phyloP scores from a whole-genome alignment of 1,140 invertebrate genomes.

The Chrysomallon squamiferum region DNA sequence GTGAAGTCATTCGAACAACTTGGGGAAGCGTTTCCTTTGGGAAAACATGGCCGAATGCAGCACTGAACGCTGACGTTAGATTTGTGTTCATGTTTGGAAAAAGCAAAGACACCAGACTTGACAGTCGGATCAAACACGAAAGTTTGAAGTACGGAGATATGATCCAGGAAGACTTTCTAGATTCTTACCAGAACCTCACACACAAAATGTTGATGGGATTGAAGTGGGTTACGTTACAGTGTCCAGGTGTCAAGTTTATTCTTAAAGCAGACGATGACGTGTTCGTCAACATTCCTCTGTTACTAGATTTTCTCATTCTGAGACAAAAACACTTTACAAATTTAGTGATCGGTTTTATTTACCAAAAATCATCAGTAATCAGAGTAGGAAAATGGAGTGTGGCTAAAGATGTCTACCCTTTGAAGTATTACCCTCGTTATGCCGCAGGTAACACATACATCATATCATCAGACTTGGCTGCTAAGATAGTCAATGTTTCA shows the following conservation, averaged over 20 bases:
- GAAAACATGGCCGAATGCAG: background rate
- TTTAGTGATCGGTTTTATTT: conserved; percentile 11
- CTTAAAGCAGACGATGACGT: conserved; percentile 67
- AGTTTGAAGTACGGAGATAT: conserved; percentile 70
- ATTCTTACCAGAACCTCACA: conserved; percentile 83
- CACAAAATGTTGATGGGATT: conserved; percentile 84
- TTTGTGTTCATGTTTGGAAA: background rate
- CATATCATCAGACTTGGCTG: conserved; percentile 35
- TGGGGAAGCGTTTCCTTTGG: background rate
- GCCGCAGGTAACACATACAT: conserved; percentile 47
- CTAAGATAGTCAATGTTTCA: conserved; percentile 34
- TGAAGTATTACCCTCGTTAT: conserved; percentile 40
- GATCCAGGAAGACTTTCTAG: conserved; percentile 78
- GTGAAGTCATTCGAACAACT: conserved; percentile 3
- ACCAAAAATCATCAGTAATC: conserved; percentile 21
- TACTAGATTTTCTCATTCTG: background rate
- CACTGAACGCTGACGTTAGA: background rate
- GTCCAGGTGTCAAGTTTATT: conserved; percentile 65
- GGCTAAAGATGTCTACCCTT: conserved; percentile 28
- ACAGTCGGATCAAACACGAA: background rate
- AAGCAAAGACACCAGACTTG: too few species aligned
- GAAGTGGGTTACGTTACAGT: conserved; percentile 77
- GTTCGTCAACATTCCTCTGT: conserved; percentile 58
- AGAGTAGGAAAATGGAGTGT: conserved; percentile 38
- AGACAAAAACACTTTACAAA: conserved; percentile 1